Evolutionary conservation across 64 coral and sea anemone genomes (phyloP).

Genomic region (Montipora efflorescens): DNA sequence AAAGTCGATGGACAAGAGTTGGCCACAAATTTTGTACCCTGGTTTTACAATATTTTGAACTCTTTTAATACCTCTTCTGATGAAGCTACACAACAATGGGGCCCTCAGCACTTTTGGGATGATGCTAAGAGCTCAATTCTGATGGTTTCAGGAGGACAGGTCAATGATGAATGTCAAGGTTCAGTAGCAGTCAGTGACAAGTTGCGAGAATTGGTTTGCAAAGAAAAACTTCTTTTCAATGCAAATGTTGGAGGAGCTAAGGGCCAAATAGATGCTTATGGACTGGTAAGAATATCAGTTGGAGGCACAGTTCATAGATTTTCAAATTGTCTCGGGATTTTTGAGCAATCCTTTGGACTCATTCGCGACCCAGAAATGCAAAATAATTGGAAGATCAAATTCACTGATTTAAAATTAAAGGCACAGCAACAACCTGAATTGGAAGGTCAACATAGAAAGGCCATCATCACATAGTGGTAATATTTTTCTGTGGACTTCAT

Average conservation of each 20-base stretch:
- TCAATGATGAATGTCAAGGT: slow-evolving; percentile 81
- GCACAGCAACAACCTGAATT: slow-evolving; percentile 48
- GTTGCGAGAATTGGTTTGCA: slow-evolving; percentile 74
- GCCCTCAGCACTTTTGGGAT: slow-evolving; percentile 89
- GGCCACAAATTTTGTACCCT: slow-evolving; percentile 81
- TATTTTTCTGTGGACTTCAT: background rate
- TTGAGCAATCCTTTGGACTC: slow-evolving; percentile 94
- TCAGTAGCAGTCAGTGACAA: slow-evolving; percentile 81
- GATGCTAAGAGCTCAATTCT: slow-evolving; percentile 75
- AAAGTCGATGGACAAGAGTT: slow-evolving; percentile 60
- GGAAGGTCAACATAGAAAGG: slow-evolving; percentile 13
- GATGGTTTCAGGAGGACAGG: slow-evolving; percentile 59
- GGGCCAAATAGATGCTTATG: slow-evolving; percentile 81
- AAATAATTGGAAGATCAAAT: slow-evolving; percentile 98
- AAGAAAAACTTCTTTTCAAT: slow-evolving; percentile 88
- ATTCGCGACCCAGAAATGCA: slow-evolving; percentile 82
- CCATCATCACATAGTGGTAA: slow-evolving; percentile 16
- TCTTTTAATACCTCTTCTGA: slow-evolving; percentile 1
- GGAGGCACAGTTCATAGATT: slow-evolving; percentile 91
- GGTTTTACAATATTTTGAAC: slow-evolving; percentile 91
- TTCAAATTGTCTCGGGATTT: slow-evolving; percentile 86
- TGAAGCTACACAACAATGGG: slow-evolving; percentile 52
- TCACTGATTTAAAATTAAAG: slow-evolving; percentile 90
- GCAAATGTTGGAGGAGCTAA: slow-evolving; percentile 63
- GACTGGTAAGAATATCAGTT: slow-evolving; percentile 70